Evolutionary conservation across 2,797 vertebrate genomes (phyloP).

Genomic region (Sebastes itinus): DNA sequence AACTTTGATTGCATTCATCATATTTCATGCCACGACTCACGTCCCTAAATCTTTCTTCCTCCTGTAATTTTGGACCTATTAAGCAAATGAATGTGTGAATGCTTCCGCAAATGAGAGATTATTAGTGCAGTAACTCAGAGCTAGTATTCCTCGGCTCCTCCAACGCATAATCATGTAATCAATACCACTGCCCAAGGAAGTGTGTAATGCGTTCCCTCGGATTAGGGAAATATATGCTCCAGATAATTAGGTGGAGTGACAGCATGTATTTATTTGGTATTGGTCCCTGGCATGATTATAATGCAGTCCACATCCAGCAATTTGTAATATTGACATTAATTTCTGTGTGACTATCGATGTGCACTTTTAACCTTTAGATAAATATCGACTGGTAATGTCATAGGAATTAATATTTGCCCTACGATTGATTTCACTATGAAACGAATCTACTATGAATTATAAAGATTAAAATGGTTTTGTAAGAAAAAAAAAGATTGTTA

Average conservation of each 20-base stretch:
- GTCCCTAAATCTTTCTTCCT: slow-evolving; percentile 23
- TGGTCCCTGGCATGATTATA: slow-evolving; percentile 56
- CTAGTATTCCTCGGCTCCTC: slow-evolving; percentile 63
- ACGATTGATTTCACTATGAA: slow-evolving; percentile 62
- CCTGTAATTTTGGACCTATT: slow-evolving; percentile 50
- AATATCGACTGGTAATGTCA: slow-evolving; percentile 68
- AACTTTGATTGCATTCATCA: slow-evolving; percentile 41
- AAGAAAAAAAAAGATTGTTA: slow-evolving; percentile 23
- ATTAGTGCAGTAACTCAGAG: slow-evolving; percentile 66
- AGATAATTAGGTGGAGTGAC: slow-evolving; percentile 75
- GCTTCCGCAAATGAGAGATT: slow-evolving; percentile 66
- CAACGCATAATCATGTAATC: slow-evolving; percentile 73
- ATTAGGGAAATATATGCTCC: slow-evolving; percentile 77
- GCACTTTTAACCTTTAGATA: slow-evolving; percentile 79
- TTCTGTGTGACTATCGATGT: slow-evolving; percentile 65
- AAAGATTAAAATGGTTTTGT: slow-evolving; percentile 18
- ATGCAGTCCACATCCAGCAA: slow-evolving; percentile 59
- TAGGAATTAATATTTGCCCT: slow-evolving; percentile 52
- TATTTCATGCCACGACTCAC: slow-evolving; percentile 16
- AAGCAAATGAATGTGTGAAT: slow-evolving; percentile 52
- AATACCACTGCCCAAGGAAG: slow-evolving; percentile 69
- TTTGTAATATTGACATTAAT: slow-evolving; percentile 72
- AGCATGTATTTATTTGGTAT: slow-evolving; percentile 71
- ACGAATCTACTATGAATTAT: slow-evolving; percentile 30
- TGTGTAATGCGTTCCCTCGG: slow-evolving; percentile 64